Conservation (phyloP, 2,888 invertebrate genomes). For the Lasioglossum figueresi region DNA sequence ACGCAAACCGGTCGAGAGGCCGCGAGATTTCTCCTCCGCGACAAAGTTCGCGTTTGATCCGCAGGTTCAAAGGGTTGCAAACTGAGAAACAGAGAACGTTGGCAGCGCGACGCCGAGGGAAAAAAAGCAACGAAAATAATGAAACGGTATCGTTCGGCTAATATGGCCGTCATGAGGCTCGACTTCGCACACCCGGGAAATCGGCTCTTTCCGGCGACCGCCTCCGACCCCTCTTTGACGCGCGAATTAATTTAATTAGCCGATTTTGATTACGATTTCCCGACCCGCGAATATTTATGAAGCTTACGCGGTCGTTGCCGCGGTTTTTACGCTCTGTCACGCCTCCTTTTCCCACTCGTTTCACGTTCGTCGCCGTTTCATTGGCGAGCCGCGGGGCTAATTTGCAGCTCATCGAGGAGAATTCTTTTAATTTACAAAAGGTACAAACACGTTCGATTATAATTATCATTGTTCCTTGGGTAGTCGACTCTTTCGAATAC, state of each 20-base stretch:
- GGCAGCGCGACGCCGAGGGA: not conserved
- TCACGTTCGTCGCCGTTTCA: not conserved
- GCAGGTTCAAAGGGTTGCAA: constrained; percentile 30
- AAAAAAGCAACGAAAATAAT: constrained; percentile 32
- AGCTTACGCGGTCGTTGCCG: constrained; percentile 1
- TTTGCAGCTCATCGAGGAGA: constrained; percentile 15
- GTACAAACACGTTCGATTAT: not conserved
- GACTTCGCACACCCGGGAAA: constrained; percentile 39
- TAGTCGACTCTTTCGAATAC: not conserved
- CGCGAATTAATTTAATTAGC: constrained; percentile 64
- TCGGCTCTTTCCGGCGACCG: constrained; percentile 37
- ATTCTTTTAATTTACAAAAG: constrained; percentile 4
- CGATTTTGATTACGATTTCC: constrained; percentile 55
- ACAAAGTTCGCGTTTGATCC: constrained; percentile 58
- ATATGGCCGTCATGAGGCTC: constrained; percentile 53
- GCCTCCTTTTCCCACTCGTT: not conserved
- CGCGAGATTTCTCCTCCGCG: constrained; percentile 34
- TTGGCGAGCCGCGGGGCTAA: not conserved
- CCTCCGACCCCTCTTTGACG: constrained; percentile 44
- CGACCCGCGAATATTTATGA: constrained; percentile 27
- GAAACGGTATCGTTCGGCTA: constrained; percentile 61
- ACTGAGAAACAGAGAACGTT: not conserved
- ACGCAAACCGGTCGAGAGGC: constrained; percentile 8
- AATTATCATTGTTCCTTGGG: not conserved
- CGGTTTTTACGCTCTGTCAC: not conserved